Conservation (phyloP, 2,888 invertebrate species). For the Globia sparganii region DNA sequence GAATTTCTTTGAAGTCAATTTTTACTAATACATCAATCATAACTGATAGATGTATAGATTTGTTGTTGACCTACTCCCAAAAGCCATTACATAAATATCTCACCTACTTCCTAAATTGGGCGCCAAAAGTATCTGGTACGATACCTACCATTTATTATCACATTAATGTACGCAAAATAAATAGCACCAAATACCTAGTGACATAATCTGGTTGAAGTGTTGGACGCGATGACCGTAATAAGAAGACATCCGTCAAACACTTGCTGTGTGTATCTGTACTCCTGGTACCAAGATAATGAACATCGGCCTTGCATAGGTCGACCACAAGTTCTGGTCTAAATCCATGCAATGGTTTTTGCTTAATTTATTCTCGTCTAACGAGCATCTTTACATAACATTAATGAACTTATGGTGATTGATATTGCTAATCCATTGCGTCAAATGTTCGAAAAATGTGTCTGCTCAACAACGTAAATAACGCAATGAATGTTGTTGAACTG, state of each 20-base stretch:
- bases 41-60: conserved; percentile 26
- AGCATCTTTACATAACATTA: neutral
- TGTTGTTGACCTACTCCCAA: conserved; percentile 49
- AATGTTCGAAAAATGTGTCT: no score
- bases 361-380: no score
- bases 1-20: conserved; percentile 24
- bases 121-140: conserved; percentile 22
- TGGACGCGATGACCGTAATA: conserved; percentile 58
- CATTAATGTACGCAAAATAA: conserved; percentile 33
- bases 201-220: conserved; percentile 55
- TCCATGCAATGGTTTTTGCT: no score
- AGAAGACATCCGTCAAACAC: conserved; percentile 45
- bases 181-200: conserved; percentile 51
- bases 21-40: conserved; percentile 34
- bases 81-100: conserved; percentile 36
- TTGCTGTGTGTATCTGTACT: conserved; percentile 34
- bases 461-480: no score
- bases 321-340: no score
- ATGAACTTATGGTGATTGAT: neutral
- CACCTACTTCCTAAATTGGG: conserved; percentile 47
- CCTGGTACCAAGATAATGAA: conserved; percentile 44
- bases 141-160: conserved; percentile 41
- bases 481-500: no score
- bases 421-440: no score
- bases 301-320: neutral